Evolutionary conservation across 2,888 invertebrate species (phyloP).

Genomic region (Lasioglossum zephyrum): DNA sequence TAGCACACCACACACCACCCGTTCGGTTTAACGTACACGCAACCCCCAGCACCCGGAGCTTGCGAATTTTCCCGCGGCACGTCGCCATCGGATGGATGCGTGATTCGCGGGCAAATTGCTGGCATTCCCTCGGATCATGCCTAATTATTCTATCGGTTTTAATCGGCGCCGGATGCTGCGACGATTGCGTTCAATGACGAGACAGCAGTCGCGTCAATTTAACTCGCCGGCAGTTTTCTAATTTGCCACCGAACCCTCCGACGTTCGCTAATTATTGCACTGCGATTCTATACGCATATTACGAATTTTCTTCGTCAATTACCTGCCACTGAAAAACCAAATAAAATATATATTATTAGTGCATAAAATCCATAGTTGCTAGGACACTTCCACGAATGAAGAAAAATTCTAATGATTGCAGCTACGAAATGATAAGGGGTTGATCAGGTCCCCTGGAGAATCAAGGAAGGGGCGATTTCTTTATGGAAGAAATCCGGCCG

Average conservation of each 20-base stretch:
- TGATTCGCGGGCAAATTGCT: neutral
- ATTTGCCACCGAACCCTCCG: neutral
- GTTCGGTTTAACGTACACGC: constrained; percentile 44
- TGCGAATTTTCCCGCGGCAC: constrained; percentile 74
- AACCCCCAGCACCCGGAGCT: constrained; percentile 64
- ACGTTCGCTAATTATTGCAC: neutral
- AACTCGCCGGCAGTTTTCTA: neutral
- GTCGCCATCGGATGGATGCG: constrained; percentile 79
- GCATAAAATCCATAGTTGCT: neutral
- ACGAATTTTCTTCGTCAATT: too few relatives aligned
- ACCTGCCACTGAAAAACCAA: too few relatives aligned
- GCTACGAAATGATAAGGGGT: neutral
- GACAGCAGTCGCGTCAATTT: neutral
- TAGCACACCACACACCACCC: constrained; percentile 22
- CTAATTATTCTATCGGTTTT: neutral
- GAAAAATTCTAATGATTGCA: neutral
- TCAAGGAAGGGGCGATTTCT: neutral
- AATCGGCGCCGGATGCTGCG: neutral
- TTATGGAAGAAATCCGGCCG: neutral
- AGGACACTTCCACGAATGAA: too few relatives aligned
- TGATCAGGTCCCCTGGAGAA: neutral
- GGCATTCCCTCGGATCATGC: neutral
- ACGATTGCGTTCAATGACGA: neutral
- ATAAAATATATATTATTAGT: too few relatives aligned
- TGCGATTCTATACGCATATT: neutral